A percentile compares a stretch with the other conserved stretches of the same genome.
Evolutionary conservation across 2,797 vertebrate species (phyloP).

Genomic region (Cetoscarus ocellatus): DNA sequence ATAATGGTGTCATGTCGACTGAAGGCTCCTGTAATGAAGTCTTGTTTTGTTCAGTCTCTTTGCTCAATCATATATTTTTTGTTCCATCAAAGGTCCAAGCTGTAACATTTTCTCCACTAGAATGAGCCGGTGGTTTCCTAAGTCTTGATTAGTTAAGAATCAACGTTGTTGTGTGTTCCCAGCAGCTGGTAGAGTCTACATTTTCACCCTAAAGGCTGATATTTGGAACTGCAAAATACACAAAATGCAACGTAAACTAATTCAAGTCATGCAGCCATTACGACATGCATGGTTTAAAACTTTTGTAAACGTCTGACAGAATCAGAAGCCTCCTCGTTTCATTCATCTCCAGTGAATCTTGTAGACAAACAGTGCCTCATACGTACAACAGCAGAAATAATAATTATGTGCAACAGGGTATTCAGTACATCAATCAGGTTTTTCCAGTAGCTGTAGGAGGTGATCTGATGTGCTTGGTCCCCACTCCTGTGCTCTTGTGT

Average conservation of each 20-base stretch:
- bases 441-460: slow-evolving; percentile 61
- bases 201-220: slow-evolving; percentile 34
- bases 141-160: too few relatives aligned
- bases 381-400: slow-evolving; percentile 65
- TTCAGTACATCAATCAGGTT: slow-evolving; percentile 56
- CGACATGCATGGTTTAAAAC: slow-evolving; percentile 81
- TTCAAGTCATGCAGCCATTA: slow-evolving; percentile 81
- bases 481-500: slow-evolving; percentile 70
- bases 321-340: slow-evolving; percentile 42
- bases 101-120: too few relatives aligned
- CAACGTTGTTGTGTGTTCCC: slow-evolving; percentile 29
- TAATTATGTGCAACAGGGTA: slow-evolving; percentile 55
- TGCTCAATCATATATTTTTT: too few relatives aligned
- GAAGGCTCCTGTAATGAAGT: too few relatives aligned
- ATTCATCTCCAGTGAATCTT: slow-evolving; percentile 49
- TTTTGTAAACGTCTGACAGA: slow-evolving; percentile 74
- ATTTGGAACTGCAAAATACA: slow-evolving; percentile 51
- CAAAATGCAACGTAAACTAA: slow-evolving; percentile 69
- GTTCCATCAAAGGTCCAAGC: too few relatives aligned
- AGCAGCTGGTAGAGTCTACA: slow-evolving; percentile 52
- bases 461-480: slow-evolving; percentile 78
- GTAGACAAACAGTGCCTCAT: slow-evolving; percentile 65
- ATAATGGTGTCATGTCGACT: too few relatives aligned
- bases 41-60: too few relatives aligned
- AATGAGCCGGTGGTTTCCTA: too few relatives aligned